These are phyloP conservation scores for Pantherophis alleghaniensis DNA, from an alignment of 2,797 vertebrate genomes.

Conservation along the genomic window DNA sequence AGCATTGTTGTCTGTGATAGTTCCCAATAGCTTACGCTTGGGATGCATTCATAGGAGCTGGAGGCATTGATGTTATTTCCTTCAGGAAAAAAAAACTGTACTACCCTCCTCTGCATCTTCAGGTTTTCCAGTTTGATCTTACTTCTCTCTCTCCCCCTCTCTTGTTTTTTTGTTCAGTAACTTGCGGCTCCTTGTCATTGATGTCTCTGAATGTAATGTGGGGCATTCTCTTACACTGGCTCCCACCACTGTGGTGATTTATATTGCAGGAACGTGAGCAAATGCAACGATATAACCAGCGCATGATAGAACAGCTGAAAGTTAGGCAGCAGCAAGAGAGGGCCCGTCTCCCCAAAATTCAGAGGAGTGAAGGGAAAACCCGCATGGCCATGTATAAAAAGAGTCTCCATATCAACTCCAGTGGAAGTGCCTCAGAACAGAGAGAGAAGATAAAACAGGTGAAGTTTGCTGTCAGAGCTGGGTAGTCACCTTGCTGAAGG, in stretches of 20 bases:
- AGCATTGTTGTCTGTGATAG: background rate
- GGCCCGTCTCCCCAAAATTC: slow-evolving; percentile 89
- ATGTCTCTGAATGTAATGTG: background rate
- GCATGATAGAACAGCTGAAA: slow-evolving; percentile 89
- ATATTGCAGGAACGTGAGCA: slow-evolving; percentile 87
- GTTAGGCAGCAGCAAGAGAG: slow-evolving; percentile 89
- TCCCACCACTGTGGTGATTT: background rate
- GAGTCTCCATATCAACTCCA: slow-evolving; percentile 90
- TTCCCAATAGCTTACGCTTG: background rate
- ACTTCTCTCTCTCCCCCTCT: background rate
- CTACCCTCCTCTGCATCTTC: background rate
- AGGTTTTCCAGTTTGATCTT: background rate
- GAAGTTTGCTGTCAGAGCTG: background rate
- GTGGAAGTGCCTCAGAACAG: slow-evolving; percentile 81
- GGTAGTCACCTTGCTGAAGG: background rate
- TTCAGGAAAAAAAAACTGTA: background rate
- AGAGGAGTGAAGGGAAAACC: slow-evolving; percentile 90
- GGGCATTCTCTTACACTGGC: background rate
- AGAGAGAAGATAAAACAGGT: slow-evolving; percentile 94
- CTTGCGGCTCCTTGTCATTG: background rate
- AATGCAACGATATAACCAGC: slow-evolving; percentile 96
- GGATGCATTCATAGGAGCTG: background rate
- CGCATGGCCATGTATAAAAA: slow-evolving; percentile 99
- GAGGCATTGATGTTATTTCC: background rate
- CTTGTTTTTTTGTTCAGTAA: background rate